Evolutionary conservation across 2,888 invertebrate genomes (phyloP).

Genomic region (Drosophila gaucha): DNA sequence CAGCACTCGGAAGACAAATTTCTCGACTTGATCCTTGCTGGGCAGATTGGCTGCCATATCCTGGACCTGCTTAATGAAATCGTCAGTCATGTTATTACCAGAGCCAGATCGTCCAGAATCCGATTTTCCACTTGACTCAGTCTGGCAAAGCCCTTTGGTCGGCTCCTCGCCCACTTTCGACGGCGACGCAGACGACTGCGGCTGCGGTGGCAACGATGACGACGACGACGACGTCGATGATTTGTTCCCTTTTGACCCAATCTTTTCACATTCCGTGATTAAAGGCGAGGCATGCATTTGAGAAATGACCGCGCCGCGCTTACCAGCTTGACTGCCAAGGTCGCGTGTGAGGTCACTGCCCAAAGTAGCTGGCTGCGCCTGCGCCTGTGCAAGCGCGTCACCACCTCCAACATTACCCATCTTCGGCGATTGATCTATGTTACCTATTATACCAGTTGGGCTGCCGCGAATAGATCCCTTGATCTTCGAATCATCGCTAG

Average conservation of each 20-base stretch:
- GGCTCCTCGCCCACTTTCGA: neutral
- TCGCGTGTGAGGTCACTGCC: conserved; percentile 5
- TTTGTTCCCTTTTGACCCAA: conserved; percentile 22
- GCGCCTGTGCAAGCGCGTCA: conserved; percentile 7
- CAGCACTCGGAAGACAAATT: conserved; percentile 75
- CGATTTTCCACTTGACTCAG: neutral
- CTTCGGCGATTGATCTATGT: conserved; percentile 2
- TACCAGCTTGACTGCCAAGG: conserved; percentile 3
- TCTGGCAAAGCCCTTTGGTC: neutral
- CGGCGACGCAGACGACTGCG: neutral
- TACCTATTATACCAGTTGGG: conserved; percentile 30
- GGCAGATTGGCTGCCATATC: conserved; percentile 64
- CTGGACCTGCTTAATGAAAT: conserved; percentile 53
- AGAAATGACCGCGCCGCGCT: conserved; percentile 25
- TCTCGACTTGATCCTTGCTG: conserved; percentile 77
- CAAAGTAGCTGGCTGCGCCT: conserved; percentile 15
- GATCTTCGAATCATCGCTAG: conserved; percentile 27
- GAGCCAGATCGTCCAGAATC: neutral
- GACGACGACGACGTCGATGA: neutral
- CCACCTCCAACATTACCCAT: neutral
- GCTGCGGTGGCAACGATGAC: neutral
- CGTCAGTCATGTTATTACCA: conserved; percentile 22
- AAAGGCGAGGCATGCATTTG: conserved; percentile 12
- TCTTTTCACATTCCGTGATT: conserved; percentile 18
- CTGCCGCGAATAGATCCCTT: conserved; percentile 15